phyloP scores from a whole-genome alignment of 2,888 invertebrate species.

The Parnassius smintheus region DNA sequence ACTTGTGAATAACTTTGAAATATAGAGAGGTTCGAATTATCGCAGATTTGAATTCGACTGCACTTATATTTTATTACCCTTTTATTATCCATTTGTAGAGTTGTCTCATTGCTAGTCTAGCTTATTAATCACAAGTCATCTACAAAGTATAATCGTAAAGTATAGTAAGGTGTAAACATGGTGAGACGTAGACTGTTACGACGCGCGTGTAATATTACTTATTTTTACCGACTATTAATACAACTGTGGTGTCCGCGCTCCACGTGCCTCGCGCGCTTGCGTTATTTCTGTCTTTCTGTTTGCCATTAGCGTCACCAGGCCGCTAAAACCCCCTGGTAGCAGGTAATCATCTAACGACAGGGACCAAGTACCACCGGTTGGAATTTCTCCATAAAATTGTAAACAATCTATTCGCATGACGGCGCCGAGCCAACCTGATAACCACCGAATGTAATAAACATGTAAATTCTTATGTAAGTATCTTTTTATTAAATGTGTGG shows the following conservation, averaged over 20 bases:
- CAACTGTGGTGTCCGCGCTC: slow-evolving; percentile 36
- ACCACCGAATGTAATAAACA: background rate
- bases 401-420: background rate
- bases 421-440: background rate
- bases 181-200: slow-evolving; percentile 7
- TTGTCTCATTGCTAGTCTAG: too few relatives aligned
- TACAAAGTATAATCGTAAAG: too few relatives aligned
- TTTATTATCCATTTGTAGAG: too few relatives aligned
- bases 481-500: too few relatives aligned
- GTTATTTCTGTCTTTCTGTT: slow-evolving; percentile 1
- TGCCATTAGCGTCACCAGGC: background rate
- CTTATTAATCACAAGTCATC: too few relatives aligned
- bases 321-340: background rate
- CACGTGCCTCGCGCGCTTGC: slow-evolving; percentile 30
- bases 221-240: slow-evolving; percentile 44
- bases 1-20: too few relatives aligned
- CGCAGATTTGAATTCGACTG: too few relatives aligned
- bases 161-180: background rate
- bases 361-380: background rate
- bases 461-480: background rate
- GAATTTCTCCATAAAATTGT: background rate
- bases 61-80: too few relatives aligned
- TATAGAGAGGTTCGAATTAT: too few relatives aligned
- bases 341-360: background rate
- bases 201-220: slow-evolving; percentile 40